These are phyloP conservation scores for Escarpia spicata DNA, from an alignment of 2,888 invertebrate genomes.

Conservation along the genomic window DNA sequence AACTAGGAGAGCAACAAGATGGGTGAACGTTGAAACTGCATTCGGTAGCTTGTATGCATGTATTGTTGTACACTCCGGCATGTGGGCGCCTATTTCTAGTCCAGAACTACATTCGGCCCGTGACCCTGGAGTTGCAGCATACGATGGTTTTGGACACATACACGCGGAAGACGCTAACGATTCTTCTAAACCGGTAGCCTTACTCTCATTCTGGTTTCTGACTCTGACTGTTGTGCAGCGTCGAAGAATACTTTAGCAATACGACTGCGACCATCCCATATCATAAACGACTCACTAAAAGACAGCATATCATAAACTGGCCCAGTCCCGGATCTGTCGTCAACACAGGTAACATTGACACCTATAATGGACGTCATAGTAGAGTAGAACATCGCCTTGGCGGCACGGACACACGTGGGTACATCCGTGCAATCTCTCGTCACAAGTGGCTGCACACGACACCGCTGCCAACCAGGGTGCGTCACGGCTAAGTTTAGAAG, in stretches of 20 bases:
- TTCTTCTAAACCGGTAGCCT: background rate
- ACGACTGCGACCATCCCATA: background rate
- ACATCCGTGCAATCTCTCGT: background rate
- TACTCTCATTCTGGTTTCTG: background rate
- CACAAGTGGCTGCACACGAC: background rate
- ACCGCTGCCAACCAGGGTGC: background rate
- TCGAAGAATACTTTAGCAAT: background rate
- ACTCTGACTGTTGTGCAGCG: background rate
- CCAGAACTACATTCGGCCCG: too few species aligned
- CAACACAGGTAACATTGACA: background rate
- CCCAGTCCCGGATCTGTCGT: background rate
- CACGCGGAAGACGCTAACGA: too few species aligned
- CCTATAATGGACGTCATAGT: too few species aligned
- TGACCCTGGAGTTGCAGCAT: too few species aligned
- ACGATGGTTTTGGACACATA: too few species aligned
- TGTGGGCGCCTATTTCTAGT: too few species aligned
- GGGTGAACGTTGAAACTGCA: too few species aligned
- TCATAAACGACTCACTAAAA: background rate
- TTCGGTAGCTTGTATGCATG: too few species aligned
- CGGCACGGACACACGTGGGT: background rate
- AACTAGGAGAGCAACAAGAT: too few species aligned
- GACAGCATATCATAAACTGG: background rate
- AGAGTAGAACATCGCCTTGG: background rate
- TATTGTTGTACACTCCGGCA: too few species aligned
- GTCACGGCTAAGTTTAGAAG: slow-evolving; percentile 1